Conservation (phyloP, 2,797 vertebrate genomes). For the Lophius americanus region DNA sequence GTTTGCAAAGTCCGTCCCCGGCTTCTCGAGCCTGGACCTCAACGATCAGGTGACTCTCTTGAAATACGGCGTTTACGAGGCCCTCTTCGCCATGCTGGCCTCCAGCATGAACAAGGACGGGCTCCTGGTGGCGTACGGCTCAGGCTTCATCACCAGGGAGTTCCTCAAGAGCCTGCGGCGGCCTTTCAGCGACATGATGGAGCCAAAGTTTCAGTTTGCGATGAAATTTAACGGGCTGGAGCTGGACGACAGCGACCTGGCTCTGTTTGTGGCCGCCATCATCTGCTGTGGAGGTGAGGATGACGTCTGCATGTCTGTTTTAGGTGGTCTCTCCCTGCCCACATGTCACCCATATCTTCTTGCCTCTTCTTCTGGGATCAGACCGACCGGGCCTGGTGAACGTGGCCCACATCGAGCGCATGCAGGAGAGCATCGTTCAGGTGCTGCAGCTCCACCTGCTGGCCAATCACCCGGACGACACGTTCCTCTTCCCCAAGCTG, state of each 20-base stretch:
- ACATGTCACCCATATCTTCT: not conserved
- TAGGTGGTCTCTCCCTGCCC: no score
- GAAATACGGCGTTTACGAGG: slow-evolving; percentile 96
- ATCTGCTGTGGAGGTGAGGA: slow-evolving; percentile 97
- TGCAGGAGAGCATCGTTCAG: slow-evolving; percentile 94
- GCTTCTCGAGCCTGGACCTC: slow-evolving; percentile 90
- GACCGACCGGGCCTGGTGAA: slow-evolving; percentile 95
- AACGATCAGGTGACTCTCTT: slow-evolving; percentile 96
- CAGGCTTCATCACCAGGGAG: slow-evolving; percentile 94
- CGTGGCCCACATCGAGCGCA: slow-evolving; percentile 89
- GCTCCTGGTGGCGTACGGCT: slow-evolving; percentile 91
- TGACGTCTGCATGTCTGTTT: no score
- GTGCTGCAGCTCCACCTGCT: slow-evolving; percentile 92
- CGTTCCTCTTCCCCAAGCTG: slow-evolving; percentile 94
- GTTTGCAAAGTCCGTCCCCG: slow-evolving; percentile 96
- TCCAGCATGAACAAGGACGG: slow-evolving; percentile 99
- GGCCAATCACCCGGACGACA: slow-evolving; percentile 90
- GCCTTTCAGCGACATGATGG: slow-evolving; percentile 97
- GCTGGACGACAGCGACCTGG: slow-evolving; percentile 94
- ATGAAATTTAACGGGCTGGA: slow-evolving; percentile 96
- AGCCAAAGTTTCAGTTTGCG: slow-evolving; percentile 98
- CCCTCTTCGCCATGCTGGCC: slow-evolving; percentile 94
- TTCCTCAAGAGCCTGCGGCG: slow-evolving; percentile 95
- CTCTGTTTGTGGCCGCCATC: slow-evolving; percentile 95
- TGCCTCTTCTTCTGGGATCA: slow-evolving; percentile 56